A percentile compares a stretch with the other conserved stretches of the same genome.
Evolutionary conservation across 2,797 vertebrate genomes (phyloP).

Genomic region (Peromyscus nudipes): DNA sequence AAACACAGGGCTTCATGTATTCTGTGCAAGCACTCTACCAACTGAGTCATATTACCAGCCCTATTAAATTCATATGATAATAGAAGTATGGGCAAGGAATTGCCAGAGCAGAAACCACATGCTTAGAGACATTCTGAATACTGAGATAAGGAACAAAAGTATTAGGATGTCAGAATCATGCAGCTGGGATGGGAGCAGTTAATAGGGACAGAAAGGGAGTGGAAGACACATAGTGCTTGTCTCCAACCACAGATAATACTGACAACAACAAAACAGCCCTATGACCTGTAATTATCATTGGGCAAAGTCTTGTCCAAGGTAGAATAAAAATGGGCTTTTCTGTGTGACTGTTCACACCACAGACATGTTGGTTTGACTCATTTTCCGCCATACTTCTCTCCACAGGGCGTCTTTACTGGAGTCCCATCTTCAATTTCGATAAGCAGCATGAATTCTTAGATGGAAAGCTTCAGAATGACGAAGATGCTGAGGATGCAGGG

Average conservation of each 20-base stretch:
- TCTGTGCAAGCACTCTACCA: background rate
- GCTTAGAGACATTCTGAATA: background rate
- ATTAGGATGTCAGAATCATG: background rate
- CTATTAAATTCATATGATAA: background rate
- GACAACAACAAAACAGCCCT: background rate
- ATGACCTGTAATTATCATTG: background rate
- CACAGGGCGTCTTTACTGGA: background rate
- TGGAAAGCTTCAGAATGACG: slow-evolving; percentile 81
- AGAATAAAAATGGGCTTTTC: background rate
- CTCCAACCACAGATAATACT: background rate
- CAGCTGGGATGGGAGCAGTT: background rate
- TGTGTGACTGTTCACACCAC: background rate
- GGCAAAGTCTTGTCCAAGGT: background rate
- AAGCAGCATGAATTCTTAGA: slow-evolving; percentile 49
- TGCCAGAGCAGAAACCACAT: background rate
- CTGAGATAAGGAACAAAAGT: background rate
- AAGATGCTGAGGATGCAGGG: slow-evolving; percentile 45
- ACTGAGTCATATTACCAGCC: background rate
- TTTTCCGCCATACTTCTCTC: background rate
- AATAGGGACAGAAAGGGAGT: background rate
- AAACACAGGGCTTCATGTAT: background rate
- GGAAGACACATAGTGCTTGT: background rate
- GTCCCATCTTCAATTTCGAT: background rate
- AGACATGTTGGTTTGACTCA: background rate
- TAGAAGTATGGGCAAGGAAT: background rate